Evolutionary conservation across 2,888 invertebrate genomes (phyloP), one percentile per base, ranked within the genome.

Genomic region (Luperina nickerlii): DNA sequence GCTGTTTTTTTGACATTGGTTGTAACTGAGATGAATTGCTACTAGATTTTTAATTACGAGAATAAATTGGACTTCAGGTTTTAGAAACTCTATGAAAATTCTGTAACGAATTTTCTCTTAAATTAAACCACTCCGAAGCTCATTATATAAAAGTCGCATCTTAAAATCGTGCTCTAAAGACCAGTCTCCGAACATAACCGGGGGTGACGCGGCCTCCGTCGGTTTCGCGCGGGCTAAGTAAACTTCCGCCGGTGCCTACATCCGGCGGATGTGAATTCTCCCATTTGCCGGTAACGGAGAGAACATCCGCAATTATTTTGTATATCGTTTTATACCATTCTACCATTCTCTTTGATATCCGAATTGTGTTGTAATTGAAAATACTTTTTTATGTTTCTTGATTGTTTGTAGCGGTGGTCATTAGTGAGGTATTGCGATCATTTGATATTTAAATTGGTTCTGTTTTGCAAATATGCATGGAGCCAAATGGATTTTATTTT

Each of bases 181-280:
- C 80, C 82, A 72, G 38, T 74, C 87, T 73, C 78, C 65, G 70
- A 83, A 87, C 82, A 83, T 78, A 85, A 90, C 90, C 91, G 93
- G 92, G 92, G 90, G 93, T 91, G 93, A 93, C 91, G 92, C 91
- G 92, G 91, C 91, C 92, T 90, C 90, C 90, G 92, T 89, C 89
- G 94, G 93, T 93, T 92, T 92, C 92, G 93, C 93, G 91, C 92
- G 90, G 93, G 93, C 93, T 95, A 95, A 95, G 95, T 95, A 95
- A 95, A 95, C 95, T 95, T 95, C 96, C 96, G 94, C 90, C 90
- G 93, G 90, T 88, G 92, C 91, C 90, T 90, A 89, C 94, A 83
- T 93, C 94, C 94, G 93, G 88, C 93, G 95, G 95, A 95, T 91
- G 94, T 90, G 93, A 92, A 92, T 92, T 93, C 94, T 93, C 94